phyloP scores from a whole-genome alignment of 2,113 vertebrate species.

The Dissostichus mawsoni region DNA sequence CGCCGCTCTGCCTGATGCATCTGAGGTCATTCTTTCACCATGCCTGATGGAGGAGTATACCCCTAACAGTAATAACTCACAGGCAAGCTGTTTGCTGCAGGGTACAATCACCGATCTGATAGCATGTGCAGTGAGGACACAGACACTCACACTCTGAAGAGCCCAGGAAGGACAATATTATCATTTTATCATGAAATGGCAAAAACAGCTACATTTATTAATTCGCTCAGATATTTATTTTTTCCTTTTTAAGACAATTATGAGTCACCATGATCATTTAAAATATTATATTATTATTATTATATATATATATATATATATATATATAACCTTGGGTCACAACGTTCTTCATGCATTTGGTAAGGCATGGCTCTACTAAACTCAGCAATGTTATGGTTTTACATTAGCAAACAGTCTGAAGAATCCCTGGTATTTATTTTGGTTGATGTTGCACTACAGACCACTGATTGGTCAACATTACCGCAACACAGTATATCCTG shows the following conservation, averaged over 20 bases:
- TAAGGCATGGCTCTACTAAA: no score
- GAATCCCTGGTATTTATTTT: no score
- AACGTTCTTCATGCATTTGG: no score
- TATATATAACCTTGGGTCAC: no score
- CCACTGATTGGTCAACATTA: no score
- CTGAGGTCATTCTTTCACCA: conserved; percentile 68
- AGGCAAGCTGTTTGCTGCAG: conserved; percentile 56
- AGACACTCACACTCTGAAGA: conserved; percentile 26
- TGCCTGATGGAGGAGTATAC: conserved; percentile 54
- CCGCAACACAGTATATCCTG: no score
- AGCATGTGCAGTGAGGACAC: conserved; percentile 36
- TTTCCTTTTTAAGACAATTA: not conserved
- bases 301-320: no score
- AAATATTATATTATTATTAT: not conserved
- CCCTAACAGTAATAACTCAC: conserved; percentile 68
- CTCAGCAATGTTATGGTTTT: no score
- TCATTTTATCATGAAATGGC: not conserved
- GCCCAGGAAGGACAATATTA: not conserved
- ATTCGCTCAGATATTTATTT: not conserved
- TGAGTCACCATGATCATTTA: not conserved
- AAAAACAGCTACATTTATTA: not conserved
- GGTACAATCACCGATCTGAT: conserved; percentile 45
- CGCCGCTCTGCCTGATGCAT: conserved; percentile 49
- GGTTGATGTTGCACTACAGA: no score
- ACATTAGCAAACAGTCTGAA: no score